Evolutionary conservation across 2,888 invertebrate species (phyloP), one percentile per base, ranked within the genome.

Genomic region (Lasioglossum zephyrum): DNA sequence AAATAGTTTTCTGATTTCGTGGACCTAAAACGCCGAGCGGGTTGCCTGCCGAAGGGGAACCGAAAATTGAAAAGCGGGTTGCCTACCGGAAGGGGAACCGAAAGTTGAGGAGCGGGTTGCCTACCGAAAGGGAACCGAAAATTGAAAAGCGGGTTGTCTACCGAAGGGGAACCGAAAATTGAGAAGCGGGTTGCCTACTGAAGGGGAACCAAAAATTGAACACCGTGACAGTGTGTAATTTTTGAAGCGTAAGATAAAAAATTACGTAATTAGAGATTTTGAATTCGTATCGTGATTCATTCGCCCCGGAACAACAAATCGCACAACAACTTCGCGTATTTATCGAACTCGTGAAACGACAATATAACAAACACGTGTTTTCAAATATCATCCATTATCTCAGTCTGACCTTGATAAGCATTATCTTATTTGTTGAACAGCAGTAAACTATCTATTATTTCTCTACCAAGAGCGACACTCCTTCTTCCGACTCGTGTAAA

Each of bases 391-490:
- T 60, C 11, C 31, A 49, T 89, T 86, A 84, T 86, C 82, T 77
- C 47, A 82, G 82, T 85, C 82, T 75, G 72, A 44, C 87, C 85
- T 86, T 86, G 90, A 85, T 78, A 82, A 79, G 49, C 60, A 63
- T 85, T 90, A 90, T 90, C 89, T 90, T 89, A 90, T 89, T 90
- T 90, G 80, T 80, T 81, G 79, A n/a, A 22, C 74, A 77, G n/a
- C 39, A 72, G 69, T 79, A 81, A 85, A 81, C 81, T 66, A 82
- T 81, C 84, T 77, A 66, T 81, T 47, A 66, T 82, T 47, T 69
- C 73, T 63, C 84, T 87, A 81, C 85, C 57, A 53, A 13, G 57
- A 60, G 47, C 13, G 39, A 79, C n/a, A 73, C 41, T 77, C 44
- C 57, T 82, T 79, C 79, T 79, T 31, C 31, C n/a, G 69, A 80